Evolutionary conservation across 2,888 invertebrate genomes (phyloP).

Genomic region (Phalera bucephala): DNA sequence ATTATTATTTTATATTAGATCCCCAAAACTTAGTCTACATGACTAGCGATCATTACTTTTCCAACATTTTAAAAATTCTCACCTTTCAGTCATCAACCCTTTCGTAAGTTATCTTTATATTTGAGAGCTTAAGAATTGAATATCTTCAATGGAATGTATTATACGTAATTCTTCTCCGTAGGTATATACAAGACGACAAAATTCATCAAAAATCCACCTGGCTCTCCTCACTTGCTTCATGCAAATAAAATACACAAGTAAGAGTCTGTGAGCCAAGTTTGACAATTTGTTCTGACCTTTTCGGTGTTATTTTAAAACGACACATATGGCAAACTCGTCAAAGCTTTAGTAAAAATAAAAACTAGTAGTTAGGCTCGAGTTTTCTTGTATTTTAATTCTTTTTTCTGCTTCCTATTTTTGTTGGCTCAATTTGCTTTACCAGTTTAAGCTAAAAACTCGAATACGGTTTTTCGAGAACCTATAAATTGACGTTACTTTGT

Average conservation of each 20-base stretch:
- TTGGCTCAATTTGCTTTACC: conserved; percentile 8
- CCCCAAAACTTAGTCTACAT: no score
- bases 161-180: conserved; percentile 68
- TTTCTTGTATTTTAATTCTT: conserved; percentile 2
- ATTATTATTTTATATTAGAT: no score
- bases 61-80: no score
- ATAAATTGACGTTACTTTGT: no score
- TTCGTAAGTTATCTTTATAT: no score
- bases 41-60: no score
- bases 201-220: conserved; percentile 73
- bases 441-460: not conserved
- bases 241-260: conserved; percentile 78
- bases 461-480: no score
- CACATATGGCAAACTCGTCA: conserved; percentile 45
- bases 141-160: conserved; percentile 13
- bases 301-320: conserved; percentile 43
- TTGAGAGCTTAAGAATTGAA: no score
- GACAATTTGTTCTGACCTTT: conserved; percentile 45
- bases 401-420: conserved; percentile 2
- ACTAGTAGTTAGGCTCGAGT: conserved; percentile 73
- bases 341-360: conserved; percentile 45
- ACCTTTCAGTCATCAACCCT: no score
- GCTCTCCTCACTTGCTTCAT: conserved; percentile 78
- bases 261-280: conserved; percentile 61
- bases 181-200: conserved; percentile 78